Base-by-base conservation (phyloP, 2,888 invertebrate species). In the Tetanocera ferruginea region DNA sequence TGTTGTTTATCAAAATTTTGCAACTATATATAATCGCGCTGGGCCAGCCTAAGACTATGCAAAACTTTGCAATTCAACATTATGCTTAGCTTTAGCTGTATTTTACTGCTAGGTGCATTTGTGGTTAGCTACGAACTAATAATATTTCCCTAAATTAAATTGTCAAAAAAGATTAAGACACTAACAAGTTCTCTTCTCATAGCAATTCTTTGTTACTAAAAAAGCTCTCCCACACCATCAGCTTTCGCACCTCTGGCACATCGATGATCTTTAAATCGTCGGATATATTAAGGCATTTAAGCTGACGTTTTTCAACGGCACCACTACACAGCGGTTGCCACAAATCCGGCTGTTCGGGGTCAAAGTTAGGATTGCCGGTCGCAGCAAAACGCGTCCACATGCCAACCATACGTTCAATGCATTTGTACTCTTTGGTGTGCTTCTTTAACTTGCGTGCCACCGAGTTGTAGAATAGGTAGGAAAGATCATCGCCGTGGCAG, bases 221-320 rank as follows among this genome's bases (percentile, higher is more conserved):
- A 82, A 89, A 86, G 64, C 85, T 85, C 81, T 89, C 86, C 89
- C 89, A 89, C 74, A 89, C 83, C 83, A 86, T 83, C 55, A 89
- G 70, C 77, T 88, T 87, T 23, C 85, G 83, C 76, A 87, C 78
- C 5, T 89, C 90, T 71, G 89, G 89, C 78, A 89, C 86, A 82
- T 88, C 87, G 76, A 89, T 88, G 51, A 87, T 83, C 76, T 86
- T 85, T 69, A 89, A 83, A 51, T 87, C 87, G 81, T 89, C 88
- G 55, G 87, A 84, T 81, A 90, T 89, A 82, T 89, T 89, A 84
- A 90, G 86, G 86, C 89, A 89, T 86, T 89, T 88, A 5, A 89
- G 81, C 81, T 85, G 86, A 75, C 84, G 85, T 67, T 84, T 84
- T 67, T 85, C 85, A 37, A 86, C 31, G 6, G 84, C 78, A 17